A percentile compares a stretch with the other conserved stretches of the same genome.
phyloP scores from a whole-genome alignment of 1,140 invertebrate species.

The Apis florea region DNA sequence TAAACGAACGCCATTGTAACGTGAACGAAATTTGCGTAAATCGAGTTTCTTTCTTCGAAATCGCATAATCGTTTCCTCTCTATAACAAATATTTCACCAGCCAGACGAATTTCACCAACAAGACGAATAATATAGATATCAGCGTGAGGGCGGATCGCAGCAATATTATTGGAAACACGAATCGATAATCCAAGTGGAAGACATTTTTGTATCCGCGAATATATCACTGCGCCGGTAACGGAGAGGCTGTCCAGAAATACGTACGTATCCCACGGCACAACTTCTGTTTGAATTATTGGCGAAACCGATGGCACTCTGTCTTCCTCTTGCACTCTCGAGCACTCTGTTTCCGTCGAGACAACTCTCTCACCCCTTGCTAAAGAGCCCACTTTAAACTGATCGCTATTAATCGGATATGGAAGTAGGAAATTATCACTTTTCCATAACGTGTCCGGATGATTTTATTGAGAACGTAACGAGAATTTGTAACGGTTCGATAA shows the following conservation, averaged over 20 bases:
- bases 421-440: slow-evolving; percentile 9
- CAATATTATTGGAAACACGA: neutral
- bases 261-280: neutral
- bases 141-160: neutral
- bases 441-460: too few species aligned
- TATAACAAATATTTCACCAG: neutral
- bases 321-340: neutral
- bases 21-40: neutral
- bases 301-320: neutral
- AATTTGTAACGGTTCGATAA: neutral
- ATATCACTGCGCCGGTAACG: slow-evolving; percentile 19
- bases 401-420: slow-evolving; percentile 12
- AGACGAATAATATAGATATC: neutral
- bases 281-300: slow-evolving; percentile 26
- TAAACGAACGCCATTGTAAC: too few species aligned
- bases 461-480: neutral
- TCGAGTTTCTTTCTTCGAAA: neutral
- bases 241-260: slow-evolving; percentile 1
- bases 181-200: slow-evolving; percentile 37
- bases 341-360: neutral
- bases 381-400: slow-evolving; percentile 4
- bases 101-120: neutral
- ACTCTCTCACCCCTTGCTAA: neutral
- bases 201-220: slow-evolving; percentile 40
- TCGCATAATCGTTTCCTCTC: neutral